Conservation (phyloP, 2,888 invertebrate genomes). For the Caenorhabditis virilis region DNA sequence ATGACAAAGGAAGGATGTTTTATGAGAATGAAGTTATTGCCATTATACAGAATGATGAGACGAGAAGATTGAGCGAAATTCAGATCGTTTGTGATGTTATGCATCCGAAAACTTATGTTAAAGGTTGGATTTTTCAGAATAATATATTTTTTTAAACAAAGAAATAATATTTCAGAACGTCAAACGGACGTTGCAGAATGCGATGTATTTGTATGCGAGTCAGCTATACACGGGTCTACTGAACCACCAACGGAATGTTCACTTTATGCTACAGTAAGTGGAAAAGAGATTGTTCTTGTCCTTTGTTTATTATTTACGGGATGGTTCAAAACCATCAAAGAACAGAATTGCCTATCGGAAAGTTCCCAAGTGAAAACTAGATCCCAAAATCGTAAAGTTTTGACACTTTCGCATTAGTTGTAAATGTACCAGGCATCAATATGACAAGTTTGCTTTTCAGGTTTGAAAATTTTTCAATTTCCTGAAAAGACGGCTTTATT, state of each 20-base stretch:
- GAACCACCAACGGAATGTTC: constrained; percentile 22
- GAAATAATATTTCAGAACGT: constrained; percentile 79
- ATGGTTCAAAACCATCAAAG: too few relatives aligned
- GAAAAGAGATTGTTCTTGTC: too few relatives aligned
- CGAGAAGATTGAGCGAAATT: constrained; percentile 86
- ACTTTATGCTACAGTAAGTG: constrained; percentile 11
- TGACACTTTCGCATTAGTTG: too few relatives aligned
- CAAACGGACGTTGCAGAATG: constrained; percentile 90
- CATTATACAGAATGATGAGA: constrained; percentile 76
- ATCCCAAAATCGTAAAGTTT: too few relatives aligned
- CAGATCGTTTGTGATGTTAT: constrained; percentile 89
- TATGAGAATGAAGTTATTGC: constrained; percentile 82
- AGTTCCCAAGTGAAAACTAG: too few relatives aligned
- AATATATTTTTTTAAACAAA: not conserved
- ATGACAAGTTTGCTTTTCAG: too few relatives aligned
- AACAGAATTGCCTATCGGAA: too few relatives aligned
- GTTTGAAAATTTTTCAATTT: too few relatives aligned
- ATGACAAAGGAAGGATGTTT: constrained; percentile 75
- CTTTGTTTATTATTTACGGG: too few relatives aligned
- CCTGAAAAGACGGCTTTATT: too few relatives aligned
- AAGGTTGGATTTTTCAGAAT: constrained; percentile 35
- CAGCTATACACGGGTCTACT: constrained; percentile 50
- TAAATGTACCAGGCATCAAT: too few relatives aligned
- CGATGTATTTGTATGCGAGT: constrained; percentile 80
- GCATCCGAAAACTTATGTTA: constrained; percentile 80